Percentiles rank a stretch among this genome's conserved stretches.
Conservation (phyloP, 35 echinoderm and acorn worm genomes). For the Ophiothrix spiculata region DNA sequence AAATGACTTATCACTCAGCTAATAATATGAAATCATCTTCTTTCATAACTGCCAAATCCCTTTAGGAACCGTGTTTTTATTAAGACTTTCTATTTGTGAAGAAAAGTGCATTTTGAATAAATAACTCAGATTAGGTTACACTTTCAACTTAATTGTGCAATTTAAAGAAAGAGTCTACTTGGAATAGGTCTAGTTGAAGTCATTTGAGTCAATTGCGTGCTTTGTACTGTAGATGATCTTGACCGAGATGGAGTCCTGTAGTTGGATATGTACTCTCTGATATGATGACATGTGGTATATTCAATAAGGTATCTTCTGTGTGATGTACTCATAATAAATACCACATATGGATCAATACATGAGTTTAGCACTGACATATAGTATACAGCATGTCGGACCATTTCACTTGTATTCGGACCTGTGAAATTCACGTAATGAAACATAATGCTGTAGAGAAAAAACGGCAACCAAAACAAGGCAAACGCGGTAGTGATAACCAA, state of each 20-base stretch:
- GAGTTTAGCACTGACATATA: background rate
- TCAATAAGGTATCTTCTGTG: background rate
- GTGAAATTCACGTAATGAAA: background rate
- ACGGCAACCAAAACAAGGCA: background rate
- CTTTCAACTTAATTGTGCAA: no score
- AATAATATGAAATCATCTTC: no score
- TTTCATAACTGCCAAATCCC: no score
- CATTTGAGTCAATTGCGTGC: background rate
- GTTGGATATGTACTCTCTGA: background rate
- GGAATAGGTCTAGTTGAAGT: no score
- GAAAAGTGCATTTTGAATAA: no score
- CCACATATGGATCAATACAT: background rate
- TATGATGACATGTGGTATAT: background rate
- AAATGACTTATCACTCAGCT: no score
- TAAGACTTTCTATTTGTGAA: no score
- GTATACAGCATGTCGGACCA: background rate
- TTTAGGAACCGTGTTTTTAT: no score
- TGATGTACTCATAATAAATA: background rate
- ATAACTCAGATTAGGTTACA: no score
- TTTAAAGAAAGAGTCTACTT: no score
- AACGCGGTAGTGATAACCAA: background rate
- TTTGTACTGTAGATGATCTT: background rate
- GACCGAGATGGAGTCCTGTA: background rate
- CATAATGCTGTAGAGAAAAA: background rate
- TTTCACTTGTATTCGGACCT: background rate